Evolutionary conservation across 2,797 vertebrate species (phyloP).

Genomic region (Leuciscus waleckii): DNA sequence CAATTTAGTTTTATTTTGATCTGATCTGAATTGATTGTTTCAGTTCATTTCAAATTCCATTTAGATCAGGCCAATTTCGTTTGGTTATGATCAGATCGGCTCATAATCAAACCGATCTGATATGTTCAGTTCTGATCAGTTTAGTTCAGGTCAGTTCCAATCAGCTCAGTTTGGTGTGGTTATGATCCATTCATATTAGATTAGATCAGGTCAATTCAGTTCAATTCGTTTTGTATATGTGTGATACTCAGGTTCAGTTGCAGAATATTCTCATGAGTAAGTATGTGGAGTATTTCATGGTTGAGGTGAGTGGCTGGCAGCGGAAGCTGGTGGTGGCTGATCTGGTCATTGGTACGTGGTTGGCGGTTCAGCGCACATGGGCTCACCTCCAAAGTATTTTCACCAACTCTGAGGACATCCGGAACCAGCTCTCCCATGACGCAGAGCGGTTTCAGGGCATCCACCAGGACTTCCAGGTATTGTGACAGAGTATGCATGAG

Average conservation of each 20-base stretch:
- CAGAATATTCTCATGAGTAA: constrained; percentile 89
- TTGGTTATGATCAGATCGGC: not conserved
- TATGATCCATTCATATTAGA: not conserved
- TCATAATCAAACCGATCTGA: not conserved
- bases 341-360: constrained; percentile 83
- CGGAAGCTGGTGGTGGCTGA: constrained; percentile 83
- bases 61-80: not conserved
- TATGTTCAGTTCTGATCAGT: not conserved
- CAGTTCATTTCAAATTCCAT: not conserved
- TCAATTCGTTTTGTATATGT: not conserved
- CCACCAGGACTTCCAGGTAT: constrained; percentile 79
- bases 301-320: constrained; percentile 85
- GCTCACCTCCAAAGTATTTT: constrained; percentile 88
- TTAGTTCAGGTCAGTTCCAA: not conserved
- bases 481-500: not conserved
- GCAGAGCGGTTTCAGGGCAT: constrained; percentile 82
- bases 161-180: not conserved
- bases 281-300: constrained; percentile 85
- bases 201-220: not conserved
- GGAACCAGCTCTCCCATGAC: constrained; percentile 83
- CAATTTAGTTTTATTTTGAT: not conserved
- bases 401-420: constrained; percentile 85
- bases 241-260: constrained; percentile 76
- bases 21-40: too few species aligned
- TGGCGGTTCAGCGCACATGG: constrained; percentile 87